Conservation (phyloP, 2,113 vertebrate species). For the Loxodonta africana region DNA sequence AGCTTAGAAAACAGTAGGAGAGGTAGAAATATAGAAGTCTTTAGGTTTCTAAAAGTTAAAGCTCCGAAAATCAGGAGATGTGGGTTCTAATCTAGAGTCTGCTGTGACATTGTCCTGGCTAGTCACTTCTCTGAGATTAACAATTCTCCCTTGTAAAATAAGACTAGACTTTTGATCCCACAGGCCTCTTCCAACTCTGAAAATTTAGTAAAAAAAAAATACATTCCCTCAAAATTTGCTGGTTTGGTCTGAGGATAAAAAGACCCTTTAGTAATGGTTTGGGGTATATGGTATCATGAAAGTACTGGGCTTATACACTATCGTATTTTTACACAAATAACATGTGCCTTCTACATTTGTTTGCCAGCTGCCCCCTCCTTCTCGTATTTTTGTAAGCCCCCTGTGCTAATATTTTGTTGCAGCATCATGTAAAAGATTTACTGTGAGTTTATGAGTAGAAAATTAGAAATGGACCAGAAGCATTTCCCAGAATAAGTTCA, state of each 20-base stretch:
- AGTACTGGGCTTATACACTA: background rate
- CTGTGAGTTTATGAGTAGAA: background rate
- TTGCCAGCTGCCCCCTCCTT: too few species aligned
- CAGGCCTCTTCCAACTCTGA: background rate
- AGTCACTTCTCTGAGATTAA: background rate
- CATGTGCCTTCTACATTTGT: too few species aligned
- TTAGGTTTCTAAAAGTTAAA: conserved; percentile 3
- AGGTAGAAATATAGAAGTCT: background rate
- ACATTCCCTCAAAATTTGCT: background rate
- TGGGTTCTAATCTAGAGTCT: background rate
- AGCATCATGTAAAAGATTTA: background rate
- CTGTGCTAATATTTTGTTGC: too few species aligned
- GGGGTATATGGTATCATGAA: background rate
- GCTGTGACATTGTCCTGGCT: background rate
- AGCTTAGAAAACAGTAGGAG: background rate
- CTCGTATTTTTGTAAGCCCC: too few species aligned
- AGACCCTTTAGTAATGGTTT: background rate
- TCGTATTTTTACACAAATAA: too few species aligned
- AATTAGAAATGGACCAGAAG: background rate
- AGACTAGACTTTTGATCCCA: background rate
- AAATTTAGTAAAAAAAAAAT: background rate
- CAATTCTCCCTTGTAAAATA: conserved; percentile 10
- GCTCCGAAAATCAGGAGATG: background rate
- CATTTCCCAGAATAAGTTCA: background rate
- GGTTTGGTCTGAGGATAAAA: background rate